Evolutionary conservation across 2,797 vertebrate species (phyloP).

Genomic region (Bufotes viridis): DNA sequence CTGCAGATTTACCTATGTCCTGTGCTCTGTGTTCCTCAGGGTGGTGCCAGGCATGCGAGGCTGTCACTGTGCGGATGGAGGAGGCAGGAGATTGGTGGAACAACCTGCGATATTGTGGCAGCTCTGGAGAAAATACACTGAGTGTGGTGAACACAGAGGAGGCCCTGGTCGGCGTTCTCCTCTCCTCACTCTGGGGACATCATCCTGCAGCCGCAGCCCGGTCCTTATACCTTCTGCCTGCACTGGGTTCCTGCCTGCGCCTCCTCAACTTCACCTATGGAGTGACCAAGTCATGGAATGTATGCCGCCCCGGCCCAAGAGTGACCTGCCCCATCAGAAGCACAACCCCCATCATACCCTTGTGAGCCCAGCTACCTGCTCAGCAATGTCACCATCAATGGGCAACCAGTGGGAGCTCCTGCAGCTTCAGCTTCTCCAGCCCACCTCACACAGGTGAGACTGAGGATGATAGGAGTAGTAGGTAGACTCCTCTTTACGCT

Average conservation of each 20-base stretch:
- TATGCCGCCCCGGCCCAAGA: too few relatives aligned
- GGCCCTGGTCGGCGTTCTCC: background rate
- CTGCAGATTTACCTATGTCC: too few relatives aligned
- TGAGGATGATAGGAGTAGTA: background rate
- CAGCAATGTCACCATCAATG: slow-evolving; percentile 39
- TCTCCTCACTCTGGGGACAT: background rate
- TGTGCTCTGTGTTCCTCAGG: background rate
- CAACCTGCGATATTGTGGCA: background rate
- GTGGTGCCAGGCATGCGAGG: background rate
- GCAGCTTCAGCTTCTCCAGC: background rate
- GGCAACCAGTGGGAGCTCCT: background rate
- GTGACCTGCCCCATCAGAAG: background rate
- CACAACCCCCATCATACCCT: background rate
- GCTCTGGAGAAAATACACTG: background rate
- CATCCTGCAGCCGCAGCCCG: background rate
- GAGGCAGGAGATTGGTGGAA: background rate
- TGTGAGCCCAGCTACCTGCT: background rate
- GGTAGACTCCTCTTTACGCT: too few relatives aligned
- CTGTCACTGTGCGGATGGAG: slow-evolving; percentile 45
- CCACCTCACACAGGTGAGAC: background rate
- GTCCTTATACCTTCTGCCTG: slow-evolving; percentile 31
- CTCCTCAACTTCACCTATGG: slow-evolving; percentile 45
- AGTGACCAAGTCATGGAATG: background rate
- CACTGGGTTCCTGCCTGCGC: slow-evolving; percentile 47
- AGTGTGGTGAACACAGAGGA: slow-evolving; percentile 21